Conservation (phyloP, 2,888 invertebrate species). For the Drosophila gaucha region DNA sequence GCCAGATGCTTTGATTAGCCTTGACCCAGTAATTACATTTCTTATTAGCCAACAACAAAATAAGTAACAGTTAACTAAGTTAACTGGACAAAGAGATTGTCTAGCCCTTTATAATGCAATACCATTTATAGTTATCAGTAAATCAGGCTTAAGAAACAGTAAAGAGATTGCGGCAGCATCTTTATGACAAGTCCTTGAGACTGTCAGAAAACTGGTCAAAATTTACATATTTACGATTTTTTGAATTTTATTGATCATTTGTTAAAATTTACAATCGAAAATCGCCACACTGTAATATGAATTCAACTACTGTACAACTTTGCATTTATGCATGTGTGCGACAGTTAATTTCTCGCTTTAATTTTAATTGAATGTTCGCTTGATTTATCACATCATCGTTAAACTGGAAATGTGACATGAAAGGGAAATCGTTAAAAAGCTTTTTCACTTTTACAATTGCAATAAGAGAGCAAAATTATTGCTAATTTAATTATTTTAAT, state of each 20-base stretch:
- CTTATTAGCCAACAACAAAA: conserved; percentile 33
- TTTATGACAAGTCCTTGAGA: conserved; percentile 41
- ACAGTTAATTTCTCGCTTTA: conserved; percentile 1
- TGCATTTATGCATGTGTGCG: not conserved
- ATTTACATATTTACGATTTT: conserved; percentile 23
- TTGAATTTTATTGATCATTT: not conserved
- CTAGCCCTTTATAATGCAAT: conserved; percentile 26
- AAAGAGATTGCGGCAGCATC: conserved; percentile 27
- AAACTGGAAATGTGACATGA: not conserved
- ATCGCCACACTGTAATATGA: not conserved
- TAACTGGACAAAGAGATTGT: conserved; percentile 44
- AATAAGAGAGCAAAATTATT: not conserved
- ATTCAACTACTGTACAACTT: not conserved
- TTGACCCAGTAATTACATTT: conserved; percentile 65
- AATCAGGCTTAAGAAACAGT: conserved; percentile 20
- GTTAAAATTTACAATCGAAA: conserved; percentile 1
- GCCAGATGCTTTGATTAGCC: conserved; percentile 45
- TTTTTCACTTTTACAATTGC: not conserved
- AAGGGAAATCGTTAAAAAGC: not conserved
- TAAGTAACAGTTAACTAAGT: conserved; percentile 26
- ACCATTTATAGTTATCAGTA: conserved; percentile 7
- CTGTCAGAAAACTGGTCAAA: conserved; percentile 18
- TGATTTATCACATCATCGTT: not conserved
- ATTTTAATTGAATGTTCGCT: not conserved
- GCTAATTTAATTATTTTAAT: conserved; percentile 1